Evolutionary conservation across 2,888 invertebrate genomes (phyloP).

Genomic region (Elmis aenea): DNA sequence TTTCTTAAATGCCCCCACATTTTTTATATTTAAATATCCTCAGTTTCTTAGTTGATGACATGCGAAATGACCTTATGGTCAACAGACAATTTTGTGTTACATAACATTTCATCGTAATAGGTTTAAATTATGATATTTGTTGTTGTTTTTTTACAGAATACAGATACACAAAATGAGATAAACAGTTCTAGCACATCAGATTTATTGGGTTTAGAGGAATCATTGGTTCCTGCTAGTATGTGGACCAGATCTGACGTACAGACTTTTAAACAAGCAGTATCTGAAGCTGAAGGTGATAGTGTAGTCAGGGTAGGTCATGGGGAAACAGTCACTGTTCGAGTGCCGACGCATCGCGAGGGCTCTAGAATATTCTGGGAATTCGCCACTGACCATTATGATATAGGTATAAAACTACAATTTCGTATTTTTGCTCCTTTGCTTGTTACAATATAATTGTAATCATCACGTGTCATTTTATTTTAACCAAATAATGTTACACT

Average conservation of each 20-base stretch:
- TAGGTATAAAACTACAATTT: too few species aligned
- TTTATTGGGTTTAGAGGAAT: conserved; percentile 23
- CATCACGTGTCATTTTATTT: too few species aligned
- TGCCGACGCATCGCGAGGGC: conserved; percentile 93
- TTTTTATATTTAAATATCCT: too few species aligned
- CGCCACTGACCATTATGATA: conserved; percentile 96
- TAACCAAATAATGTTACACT: too few species aligned
- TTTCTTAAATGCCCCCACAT: too few species aligned
- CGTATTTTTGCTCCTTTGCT: conserved; percentile 5
- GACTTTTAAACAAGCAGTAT: conserved; percentile 85
- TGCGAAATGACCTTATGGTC: too few species aligned
- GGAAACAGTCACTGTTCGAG: conserved; percentile 93
- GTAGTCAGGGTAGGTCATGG: conserved; percentile 92
- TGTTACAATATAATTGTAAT: conserved; percentile 3
- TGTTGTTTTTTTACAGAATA: background rate
- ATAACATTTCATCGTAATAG: too few species aligned
- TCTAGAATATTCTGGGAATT: conserved; percentile 98
- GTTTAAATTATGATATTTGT: too few species aligned
- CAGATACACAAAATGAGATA: background rate
- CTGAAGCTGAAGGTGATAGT: conserved; percentile 74
- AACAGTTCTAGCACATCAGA: conserved; percentile 16
- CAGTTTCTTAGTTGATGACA: too few species aligned
- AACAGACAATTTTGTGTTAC: too few species aligned
- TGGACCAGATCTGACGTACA: conserved; percentile 89
- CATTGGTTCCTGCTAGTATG: conserved; percentile 76